Evolutionary conservation across 1,140 invertebrate genomes (phyloP), one percentile per base, ranked within the genome.

Genomic region (Mizuhopecten yessoensis): DNA sequence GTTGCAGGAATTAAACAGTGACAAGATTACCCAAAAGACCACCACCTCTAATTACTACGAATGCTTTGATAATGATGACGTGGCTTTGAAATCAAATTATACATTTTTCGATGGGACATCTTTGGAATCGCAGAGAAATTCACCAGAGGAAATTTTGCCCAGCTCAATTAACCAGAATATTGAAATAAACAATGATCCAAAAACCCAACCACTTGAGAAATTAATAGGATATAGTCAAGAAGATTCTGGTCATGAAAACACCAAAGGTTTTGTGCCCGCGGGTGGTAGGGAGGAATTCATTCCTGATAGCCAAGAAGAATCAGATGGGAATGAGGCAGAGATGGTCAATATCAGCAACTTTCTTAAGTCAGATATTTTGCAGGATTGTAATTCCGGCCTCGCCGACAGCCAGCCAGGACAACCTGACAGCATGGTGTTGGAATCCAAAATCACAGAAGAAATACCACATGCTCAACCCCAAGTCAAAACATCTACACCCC

Each of bases 301-400:
- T 75, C 57, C 57, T 13, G 57, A 75, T n/a, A 75, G 57, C 57
- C 57, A 75, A 75, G 57, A 75, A 75, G 57, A 75, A 29, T 75
- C 57, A 9, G 57, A 75, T 29, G n/a, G 57, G 5, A n/a, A 75
- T 75, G 57, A 75, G 29, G 57, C n/a, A 9, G 11, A n/a, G 5
- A n/a, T 75, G 57, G 57, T 75, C 57, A 75, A 75, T 17, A 75
- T 75, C 15, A 75, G 57, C 29, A 29, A 29, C 11, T 75, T 75
- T 75, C 57, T 75, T n/a, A 75, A n/a, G 17, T 29, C 23, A n/a
- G n/a, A 75, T 75, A n/a, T 17, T n/a, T 75, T 17, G 29, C 57
- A 75, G 3, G 29, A 29, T 75, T 0, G 29, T 17, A 29, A 29
- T 29, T 11, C 1, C 7, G 1, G n/a, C 11, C 3, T 75, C 3